These are phyloP conservation scores for Cheilosia grossa DNA, from an alignment of 2,888 invertebrate species.

Conservation along the genomic window DNA sequence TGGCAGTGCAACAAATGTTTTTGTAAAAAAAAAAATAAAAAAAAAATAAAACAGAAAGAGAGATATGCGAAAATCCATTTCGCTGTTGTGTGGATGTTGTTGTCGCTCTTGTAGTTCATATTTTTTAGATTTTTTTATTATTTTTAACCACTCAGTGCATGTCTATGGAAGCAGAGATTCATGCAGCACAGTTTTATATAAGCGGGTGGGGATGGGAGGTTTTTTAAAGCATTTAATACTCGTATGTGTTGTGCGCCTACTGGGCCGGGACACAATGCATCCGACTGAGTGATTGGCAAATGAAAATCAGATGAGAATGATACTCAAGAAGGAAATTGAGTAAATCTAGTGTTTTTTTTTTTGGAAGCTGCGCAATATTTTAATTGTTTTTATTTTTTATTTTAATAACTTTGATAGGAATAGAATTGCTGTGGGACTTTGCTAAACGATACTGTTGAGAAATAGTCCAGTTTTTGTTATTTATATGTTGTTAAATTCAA, in stretches of 20 bases:
- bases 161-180: conserved; percentile 27
- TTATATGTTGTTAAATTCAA: no score
- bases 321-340: neutral
- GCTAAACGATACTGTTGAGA: no score
- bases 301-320: conserved; percentile 16
- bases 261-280: neutral
- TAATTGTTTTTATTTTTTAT: neutral
- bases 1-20: conserved; percentile 63
- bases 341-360: neutral
- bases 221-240: conserved; percentile 1
- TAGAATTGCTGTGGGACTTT: no score
- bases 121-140: conserved; percentile 21
- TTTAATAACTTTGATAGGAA: no score
- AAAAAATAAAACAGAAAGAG: neutral
- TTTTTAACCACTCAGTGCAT: conserved; percentile 45
- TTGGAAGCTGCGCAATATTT: neutral
- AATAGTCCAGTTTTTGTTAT: no score
- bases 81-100: conserved; percentile 32
- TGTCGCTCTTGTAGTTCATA: conserved; percentile 29
- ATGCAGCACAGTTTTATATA: conserved; percentile 12
- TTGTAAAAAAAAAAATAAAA: conserved; percentile 2
- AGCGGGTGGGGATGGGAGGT: conserved; percentile 1
- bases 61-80: conserved; percentile 48
- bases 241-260: conserved; percentile 6
- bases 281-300: conserved; percentile 1